Conservation (phyloP, 2,797 vertebrate genomes). For the Ctenosaura bakeri region DNA sequence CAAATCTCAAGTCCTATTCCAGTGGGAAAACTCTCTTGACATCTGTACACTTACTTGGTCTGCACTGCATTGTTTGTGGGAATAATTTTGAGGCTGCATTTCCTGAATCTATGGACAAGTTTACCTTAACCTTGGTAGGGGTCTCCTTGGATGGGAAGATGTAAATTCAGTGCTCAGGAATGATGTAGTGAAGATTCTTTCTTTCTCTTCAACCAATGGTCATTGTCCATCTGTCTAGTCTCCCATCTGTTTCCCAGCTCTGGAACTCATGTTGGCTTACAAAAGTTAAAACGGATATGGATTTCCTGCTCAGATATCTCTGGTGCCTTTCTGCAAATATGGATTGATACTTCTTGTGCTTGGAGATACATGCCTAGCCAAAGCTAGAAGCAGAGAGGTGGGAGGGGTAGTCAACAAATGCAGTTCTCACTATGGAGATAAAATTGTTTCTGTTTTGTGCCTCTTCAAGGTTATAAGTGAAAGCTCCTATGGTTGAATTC, state of each 20-base stretch:
- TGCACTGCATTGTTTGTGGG: not conserved
- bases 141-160: not conserved
- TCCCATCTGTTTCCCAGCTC: too few species aligned
- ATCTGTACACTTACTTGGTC: not conserved
- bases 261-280: too few species aligned
- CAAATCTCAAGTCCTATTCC: not conserved
- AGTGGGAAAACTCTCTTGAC: not conserved
- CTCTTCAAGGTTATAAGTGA: not conserved
- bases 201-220: not conserved
- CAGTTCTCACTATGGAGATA: not conserved
- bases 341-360: not conserved
- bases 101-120: not conserved
- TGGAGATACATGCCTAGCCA: not conserved
- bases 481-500: not conserved
- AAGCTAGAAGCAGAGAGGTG: not conserved
- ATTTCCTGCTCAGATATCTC: not conserved
- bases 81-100: not conserved
- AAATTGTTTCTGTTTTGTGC: not conserved
- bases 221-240: not conserved
- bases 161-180: not conserved
- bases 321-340: not conserved
- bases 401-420: not conserved
- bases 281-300: too few species aligned
- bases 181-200: not conserved
- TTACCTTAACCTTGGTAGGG: not conserved